A percentile compares a stretch with the other conserved stretches of the same genome.
phyloP scores from a whole-genome alignment of 2,113 vertebrate genomes.

The Chaetodon trifascialis region DNA sequence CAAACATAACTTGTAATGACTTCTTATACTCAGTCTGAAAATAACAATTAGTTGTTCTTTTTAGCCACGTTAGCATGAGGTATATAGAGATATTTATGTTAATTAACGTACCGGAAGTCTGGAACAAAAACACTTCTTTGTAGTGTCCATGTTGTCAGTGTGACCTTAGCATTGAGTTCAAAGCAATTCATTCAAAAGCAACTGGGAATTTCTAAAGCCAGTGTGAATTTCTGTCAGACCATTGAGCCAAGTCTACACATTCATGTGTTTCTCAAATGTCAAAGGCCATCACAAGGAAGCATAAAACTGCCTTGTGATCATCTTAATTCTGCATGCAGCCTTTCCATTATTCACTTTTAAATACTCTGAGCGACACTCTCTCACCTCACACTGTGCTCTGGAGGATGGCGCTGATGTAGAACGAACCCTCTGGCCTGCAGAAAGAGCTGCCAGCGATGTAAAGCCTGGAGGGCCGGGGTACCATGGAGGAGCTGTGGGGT shows the following conservation, averaged over 20 bases:
- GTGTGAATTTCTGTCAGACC: too few species aligned
- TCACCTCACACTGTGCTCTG: conserved; percentile 87
- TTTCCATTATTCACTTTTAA: not conserved
- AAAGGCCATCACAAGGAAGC: too few species aligned
- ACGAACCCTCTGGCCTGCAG: conserved; percentile 77
- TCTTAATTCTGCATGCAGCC: too few species aligned
- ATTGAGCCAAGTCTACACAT: too few species aligned
- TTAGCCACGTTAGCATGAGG: not conserved
- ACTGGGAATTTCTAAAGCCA: too few species aligned
- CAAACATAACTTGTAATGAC: not conserved
- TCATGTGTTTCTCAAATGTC: too few species aligned
- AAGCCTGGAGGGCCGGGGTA: conserved; percentile 83
- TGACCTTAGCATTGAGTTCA: too few species aligned
- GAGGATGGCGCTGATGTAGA: conserved; percentile 73
- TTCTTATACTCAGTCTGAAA: not conserved
- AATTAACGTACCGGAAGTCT: too few species aligned
- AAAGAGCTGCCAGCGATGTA: conserved; percentile 79
- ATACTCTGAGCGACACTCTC: not conserved
- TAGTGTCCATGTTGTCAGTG: too few species aligned
- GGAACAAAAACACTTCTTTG: too few species aligned
- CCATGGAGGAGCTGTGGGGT: conserved; percentile 84
- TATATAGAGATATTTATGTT: not conserved
- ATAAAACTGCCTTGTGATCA: too few species aligned
- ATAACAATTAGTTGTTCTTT: not conserved
- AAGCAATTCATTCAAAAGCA: too few species aligned